Conservation (phyloP, 2,888 invertebrate species). For the Leistus spinibarbis region DNA sequence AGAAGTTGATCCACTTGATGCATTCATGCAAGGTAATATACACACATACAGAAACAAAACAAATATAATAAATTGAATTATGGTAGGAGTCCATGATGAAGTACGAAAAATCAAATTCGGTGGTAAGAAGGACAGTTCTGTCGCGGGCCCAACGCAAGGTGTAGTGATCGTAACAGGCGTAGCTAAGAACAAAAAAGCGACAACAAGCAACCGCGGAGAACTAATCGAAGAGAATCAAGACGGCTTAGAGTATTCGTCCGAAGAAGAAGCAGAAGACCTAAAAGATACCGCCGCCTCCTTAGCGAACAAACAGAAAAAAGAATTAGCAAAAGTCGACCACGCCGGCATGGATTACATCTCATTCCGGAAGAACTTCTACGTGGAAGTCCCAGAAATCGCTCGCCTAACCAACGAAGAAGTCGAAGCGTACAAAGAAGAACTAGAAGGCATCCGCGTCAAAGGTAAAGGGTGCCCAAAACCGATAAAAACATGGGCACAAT, state of each 20-base stretch:
- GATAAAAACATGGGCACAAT: slow-evolving; percentile 97
- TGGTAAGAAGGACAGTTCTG: slow-evolving; percentile 57
- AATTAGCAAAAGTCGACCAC: slow-evolving; percentile 92
- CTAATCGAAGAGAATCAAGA: slow-evolving; percentile 99
- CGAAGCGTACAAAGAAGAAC: slow-evolving; percentile 81
- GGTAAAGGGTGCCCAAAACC: slow-evolving; percentile 97
- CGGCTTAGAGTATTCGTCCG: slow-evolving; percentile 95
- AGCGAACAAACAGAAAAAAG: slow-evolving; percentile 90
- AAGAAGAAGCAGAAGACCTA: slow-evolving; percentile 94
- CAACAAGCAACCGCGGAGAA: slow-evolving; percentile 81
- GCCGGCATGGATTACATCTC: slow-evolving; percentile 83
- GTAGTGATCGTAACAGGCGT: slow-evolving; percentile 84
- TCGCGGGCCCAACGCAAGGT: slow-evolving; percentile 58
- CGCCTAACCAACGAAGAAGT: slow-evolving; percentile 89
- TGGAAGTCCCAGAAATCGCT: slow-evolving; percentile 94
- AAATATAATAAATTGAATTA: background rate
- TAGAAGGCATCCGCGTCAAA: slow-evolving; percentile 95
- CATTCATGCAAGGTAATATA: slow-evolving; percentile 84
- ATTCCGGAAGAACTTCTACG: slow-evolving; percentile 95
- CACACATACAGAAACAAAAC: no score
- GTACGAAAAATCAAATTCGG: slow-evolving; percentile 80
- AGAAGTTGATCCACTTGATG: slow-evolving; percentile 95
- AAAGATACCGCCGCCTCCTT: slow-evolving; percentile 88
- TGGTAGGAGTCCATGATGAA: slow-evolving; percentile 69
- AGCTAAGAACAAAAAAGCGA: slow-evolving; percentile 79